phyloP scores from a whole-genome alignment of 2,113 vertebrate genomes.

The Erythrocebus patas region DNA sequence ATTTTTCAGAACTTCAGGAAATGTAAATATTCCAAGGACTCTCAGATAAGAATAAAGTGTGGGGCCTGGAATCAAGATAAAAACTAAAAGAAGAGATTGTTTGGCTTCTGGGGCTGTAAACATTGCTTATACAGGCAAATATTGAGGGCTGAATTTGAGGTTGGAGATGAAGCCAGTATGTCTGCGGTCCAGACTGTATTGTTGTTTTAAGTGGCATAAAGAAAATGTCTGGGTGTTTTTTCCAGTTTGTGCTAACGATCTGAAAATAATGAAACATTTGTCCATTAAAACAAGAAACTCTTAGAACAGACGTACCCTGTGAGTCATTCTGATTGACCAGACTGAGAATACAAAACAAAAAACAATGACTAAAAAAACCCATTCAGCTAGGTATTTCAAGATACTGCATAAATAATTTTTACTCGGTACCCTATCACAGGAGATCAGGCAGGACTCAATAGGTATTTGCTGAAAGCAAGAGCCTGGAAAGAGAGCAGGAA shows the following conservation, averaged over 20 bases:
- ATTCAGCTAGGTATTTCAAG: neutral
- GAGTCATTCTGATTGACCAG: neutral
- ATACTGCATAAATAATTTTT: neutral
- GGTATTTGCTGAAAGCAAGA: neutral
- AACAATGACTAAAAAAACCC: neutral
- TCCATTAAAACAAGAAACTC: neutral
- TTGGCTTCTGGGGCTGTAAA: neutral
- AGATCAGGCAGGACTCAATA: neutral
- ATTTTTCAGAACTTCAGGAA: neutral
- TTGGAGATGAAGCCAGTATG: neutral
- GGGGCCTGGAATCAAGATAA: neutral
- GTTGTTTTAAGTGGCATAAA: neutral
- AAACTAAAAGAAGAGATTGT: neutral
- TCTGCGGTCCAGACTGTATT: neutral
- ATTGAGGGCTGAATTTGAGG: neutral
- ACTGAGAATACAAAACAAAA: neutral
- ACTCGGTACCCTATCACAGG: neutral
- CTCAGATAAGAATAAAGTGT: neutral
- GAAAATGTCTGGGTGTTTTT: neutral
- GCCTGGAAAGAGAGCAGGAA: neutral
- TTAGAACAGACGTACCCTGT: neutral
- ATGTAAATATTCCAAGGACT: neutral
- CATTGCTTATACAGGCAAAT: neutral
- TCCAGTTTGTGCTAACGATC: conserved; percentile 1
- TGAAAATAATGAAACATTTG: neutral